Base-by-base conservation (phyloP, 64 coral and sea anemone species). In the Catalaphyllia jardinei region DNA sequence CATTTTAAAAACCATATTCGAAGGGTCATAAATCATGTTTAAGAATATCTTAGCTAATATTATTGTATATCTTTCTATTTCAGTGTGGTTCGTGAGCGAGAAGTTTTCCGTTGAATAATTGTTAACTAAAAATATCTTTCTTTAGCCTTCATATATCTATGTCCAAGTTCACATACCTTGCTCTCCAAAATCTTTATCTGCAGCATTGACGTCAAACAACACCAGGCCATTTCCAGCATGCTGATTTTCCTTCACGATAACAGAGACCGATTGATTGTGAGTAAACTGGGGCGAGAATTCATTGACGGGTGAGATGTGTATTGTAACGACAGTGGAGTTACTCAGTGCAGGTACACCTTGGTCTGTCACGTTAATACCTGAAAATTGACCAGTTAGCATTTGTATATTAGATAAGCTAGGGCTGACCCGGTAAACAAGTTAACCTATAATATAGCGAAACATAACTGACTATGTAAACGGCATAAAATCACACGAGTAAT, bases 271-370 rank as follows among this genome's bases (percentile, higher is more conserved):
- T 60, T 29, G 18, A 10, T 15, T 61, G 74, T 90, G 80, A 63
- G 73, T 94, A 50, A 94, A 87, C 61, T 79, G 31, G 29, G 93
- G 93, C 63, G 93, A 76, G 29, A 86, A 94, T 51, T 94, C 88
- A 69, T 94, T 90, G 16, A 90, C 88, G 2, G 88, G 88, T 25
- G 24, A 46, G 67, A 94, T 82, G 60, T 75, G 38, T n/a, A 94
- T 86, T 22, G 67, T 49, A 10, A 94, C 88, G 19, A 17, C 59
- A 8, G 93, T 80, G 31, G 88, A 86, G 75, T 94, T 94, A 82
- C 52, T 52, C 54, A 75, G 78, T 4, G 79, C 24, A 14, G 92
- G 87, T 82, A 52, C 31, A 1, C 92, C 92, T 4, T 35, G 67
- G 16, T 94, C 92, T 10, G 78, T 86, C 22, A 77, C 86, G 33